Evolutionary conservation across 2,113 vertebrate species (phyloP).

Genomic region (Laticauda laticaudata): DNA sequence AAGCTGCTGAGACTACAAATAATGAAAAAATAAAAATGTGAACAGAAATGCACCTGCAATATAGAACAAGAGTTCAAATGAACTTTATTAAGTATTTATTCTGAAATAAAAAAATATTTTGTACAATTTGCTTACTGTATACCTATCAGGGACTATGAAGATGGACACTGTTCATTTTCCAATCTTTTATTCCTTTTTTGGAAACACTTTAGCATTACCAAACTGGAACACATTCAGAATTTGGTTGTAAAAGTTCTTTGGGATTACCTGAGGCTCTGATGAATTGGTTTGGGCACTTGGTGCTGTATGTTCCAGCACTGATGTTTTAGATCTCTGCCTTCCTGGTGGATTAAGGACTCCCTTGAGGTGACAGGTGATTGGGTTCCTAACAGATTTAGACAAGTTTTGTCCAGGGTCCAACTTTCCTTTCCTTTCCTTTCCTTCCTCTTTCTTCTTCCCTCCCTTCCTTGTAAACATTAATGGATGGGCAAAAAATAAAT

Average conservation of each 20-base stretch:
- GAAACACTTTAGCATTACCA: not conserved
- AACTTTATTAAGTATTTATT: constrained; percentile 41
- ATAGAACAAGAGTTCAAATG: constrained; percentile 34
- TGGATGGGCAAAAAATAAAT: not conserved
- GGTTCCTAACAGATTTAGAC: not conserved
- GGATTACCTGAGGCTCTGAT: not conserved
- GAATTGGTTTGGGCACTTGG: not conserved
- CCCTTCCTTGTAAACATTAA: not conserved
- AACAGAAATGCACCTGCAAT: not conserved
- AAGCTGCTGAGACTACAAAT: not conserved
- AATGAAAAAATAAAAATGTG: rapidly evolving
- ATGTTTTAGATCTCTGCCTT: not conserved
- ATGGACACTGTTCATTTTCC: not conserved
- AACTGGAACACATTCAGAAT: not conserved
- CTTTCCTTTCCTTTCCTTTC: not conserved
- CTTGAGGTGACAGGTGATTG: not conserved
- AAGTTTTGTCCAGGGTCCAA: not conserved
- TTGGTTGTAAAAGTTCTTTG: not conserved
- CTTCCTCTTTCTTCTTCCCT: too few species aligned
- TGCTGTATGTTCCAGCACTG: not conserved
- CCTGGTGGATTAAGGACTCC: not conserved
- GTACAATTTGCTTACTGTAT: constrained; percentile 11
- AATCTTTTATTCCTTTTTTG: not conserved
- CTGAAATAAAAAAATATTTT: constrained; percentile 41
- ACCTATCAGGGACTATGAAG: constrained; percentile 15